These are phyloP conservation scores for Crematogaster levior DNA, from an alignment of 2,888 invertebrate species.

Conservation along the genomic window DNA sequence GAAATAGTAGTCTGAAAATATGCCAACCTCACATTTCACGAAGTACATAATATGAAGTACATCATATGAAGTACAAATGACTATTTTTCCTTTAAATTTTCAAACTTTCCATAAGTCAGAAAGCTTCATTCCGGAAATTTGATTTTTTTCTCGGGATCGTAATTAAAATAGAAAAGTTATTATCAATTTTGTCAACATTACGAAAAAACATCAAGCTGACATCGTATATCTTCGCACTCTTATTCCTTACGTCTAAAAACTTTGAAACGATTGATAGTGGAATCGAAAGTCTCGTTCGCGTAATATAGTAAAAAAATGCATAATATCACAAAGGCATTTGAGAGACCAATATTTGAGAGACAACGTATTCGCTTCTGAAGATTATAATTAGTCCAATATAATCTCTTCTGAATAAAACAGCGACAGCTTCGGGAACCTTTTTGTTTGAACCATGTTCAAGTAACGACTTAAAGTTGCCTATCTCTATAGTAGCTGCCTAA, in stretches of 20 bases:
- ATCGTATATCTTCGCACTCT: neutral
- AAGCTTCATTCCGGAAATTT: neutral
- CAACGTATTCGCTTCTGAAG: neutral
- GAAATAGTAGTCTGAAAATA: neutral
- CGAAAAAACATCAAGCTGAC: neutral
- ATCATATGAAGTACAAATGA: neutral
- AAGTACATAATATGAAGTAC: neutral
- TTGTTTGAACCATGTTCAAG: neutral
- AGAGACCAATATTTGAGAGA: neutral
- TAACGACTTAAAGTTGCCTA: neutral
- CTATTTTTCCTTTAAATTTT: neutral
- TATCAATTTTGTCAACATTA: neutral
- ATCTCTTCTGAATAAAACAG: neutral
- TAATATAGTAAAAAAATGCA: neutral
- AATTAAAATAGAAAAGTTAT: neutral
- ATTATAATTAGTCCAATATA: neutral
- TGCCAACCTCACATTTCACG: neutral
- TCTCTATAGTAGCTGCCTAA: neutral
- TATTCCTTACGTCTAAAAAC: neutral
- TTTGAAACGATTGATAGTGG: neutral
- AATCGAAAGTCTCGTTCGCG: neutral
- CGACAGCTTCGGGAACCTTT: neutral
- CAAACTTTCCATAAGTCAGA: neutral
- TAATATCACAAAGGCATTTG: neutral
- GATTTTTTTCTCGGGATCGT: neutral